Percentiles rank a stretch among this genome's conserved stretches.
Conservation (phyloP, 2,113 vertebrate species). For the Cavia porcellus region DNA sequence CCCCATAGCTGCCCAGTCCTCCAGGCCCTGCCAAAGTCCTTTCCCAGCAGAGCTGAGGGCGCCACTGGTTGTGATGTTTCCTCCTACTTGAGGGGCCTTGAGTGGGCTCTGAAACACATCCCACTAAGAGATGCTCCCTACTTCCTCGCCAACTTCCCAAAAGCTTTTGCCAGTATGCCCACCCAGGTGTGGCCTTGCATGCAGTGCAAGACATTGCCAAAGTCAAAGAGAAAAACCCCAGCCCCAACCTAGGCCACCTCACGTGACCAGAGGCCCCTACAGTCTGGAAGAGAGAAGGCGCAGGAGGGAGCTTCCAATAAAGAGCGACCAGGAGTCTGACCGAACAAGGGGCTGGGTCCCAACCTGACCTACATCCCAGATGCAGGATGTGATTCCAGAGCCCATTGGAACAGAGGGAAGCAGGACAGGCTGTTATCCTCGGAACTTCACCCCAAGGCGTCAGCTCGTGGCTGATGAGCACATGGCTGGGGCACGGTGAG, state of each 20-base stretch:
- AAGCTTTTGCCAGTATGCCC: slow-evolving; percentile 88
- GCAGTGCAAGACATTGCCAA: slow-evolving; percentile 91
- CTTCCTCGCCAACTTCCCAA: slow-evolving; percentile 91
- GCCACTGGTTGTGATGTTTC: slow-evolving; percentile 91
- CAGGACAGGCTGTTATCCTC: neutral
- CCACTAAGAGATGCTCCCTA: slow-evolving; percentile 92
- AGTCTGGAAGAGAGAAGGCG: slow-evolving; percentile 82
- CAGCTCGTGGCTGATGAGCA: neutral
- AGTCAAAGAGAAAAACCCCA: slow-evolving; percentile 87
- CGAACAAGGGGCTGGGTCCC: neutral
- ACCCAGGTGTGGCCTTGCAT: slow-evolving; percentile 92
- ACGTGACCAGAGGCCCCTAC: slow-evolving; percentile 87
- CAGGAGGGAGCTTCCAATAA: slow-evolving; percentile 24
- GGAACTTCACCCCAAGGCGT: neutral
- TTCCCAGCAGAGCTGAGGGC: slow-evolving; percentile 90
- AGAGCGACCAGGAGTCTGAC: slow-evolving; percentile 38
- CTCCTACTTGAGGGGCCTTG: slow-evolving; percentile 85
- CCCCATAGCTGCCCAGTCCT: slow-evolving; percentile 88
- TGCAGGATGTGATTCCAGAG: slow-evolving; percentile 24
- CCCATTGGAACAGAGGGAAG: neutral
- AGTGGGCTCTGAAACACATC: slow-evolving; percentile 86
- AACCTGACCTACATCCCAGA: neutral
- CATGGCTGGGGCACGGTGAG: neutral
- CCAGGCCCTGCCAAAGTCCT: slow-evolving; percentile 80
- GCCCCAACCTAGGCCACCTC: slow-evolving; percentile 86